A percentile compares a stretch with the other conserved stretches of the same genome.
Conservation (phyloP, 2,888 invertebrate species). For the Thereva unica region DNA sequence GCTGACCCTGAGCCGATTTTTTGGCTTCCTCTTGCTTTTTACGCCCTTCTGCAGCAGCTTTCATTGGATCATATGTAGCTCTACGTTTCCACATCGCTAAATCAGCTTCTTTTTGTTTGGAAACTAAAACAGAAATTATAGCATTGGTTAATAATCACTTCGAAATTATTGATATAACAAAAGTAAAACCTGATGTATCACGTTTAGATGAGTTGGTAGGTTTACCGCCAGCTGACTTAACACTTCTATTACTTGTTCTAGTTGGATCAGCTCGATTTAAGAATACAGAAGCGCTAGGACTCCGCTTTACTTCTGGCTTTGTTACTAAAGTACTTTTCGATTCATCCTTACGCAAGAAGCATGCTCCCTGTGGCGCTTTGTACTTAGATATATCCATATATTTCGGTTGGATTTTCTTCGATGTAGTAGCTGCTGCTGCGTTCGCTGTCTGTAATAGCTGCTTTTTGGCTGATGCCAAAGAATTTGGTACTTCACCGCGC, state of each 20-base stretch:
- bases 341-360: constrained; percentile 63
- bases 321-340: constrained; percentile 58
- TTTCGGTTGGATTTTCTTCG: constrained; percentile 55
- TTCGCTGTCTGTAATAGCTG: constrained; percentile 55
- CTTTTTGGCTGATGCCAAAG: constrained; percentile 56
- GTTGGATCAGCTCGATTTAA: constrained; percentile 53
- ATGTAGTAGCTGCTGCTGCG: constrained; percentile 41
- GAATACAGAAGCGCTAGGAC: constrained; percentile 57
- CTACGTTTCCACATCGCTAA: constrained; percentile 95
- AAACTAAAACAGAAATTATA: constrained; percentile 56
- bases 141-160: background rate
- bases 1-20: constrained; percentile 50
- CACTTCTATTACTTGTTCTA: constrained; percentile 55
- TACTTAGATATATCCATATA: constrained; percentile 69
- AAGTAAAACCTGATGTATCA: constrained; percentile 47
- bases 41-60: constrained; percentile 86
- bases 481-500: constrained; percentile 56
- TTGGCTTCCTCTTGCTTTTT: constrained; percentile 65
- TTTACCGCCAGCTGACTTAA: constrained; percentile 49
- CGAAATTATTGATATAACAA: background rate
- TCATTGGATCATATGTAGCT: constrained; percentile 93
- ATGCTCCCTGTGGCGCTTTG: constrained; percentile 60
- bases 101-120: constrained; percentile 75
- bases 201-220: constrained; percentile 44
- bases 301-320: constrained; percentile 52